Base-by-base conservation (phyloP, 2,888 invertebrate genomes). In the Hoplodrina blanda region DNA sequence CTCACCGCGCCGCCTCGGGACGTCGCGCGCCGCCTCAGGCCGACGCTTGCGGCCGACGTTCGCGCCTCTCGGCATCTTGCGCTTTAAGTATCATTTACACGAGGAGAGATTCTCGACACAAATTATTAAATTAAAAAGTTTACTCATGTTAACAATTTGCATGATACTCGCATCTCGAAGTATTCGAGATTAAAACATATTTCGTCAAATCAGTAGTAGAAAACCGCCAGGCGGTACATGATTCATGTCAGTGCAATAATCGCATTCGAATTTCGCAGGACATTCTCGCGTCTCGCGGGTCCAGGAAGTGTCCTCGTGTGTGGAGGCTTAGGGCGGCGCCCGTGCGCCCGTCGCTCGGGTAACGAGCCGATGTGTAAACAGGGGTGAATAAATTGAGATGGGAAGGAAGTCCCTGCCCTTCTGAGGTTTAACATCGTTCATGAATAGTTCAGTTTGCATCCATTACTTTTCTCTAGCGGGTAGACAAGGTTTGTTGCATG, bases 351-450 rank as follows among this genome's bases (percentile, higher is more conserved):
- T 30, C 11, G 25, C 49, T 20, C 0, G 15, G n/a, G 33, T 13
- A 41, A 15, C 49, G 11, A 55, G n/a, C 46, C 20, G n/a, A 55
- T 11, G 25, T 15, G 5, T 60, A 55, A 4, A 61, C 76, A 55
- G 20, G 11, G 11, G 5, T 41, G 46, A 41, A 55, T 52, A 41
- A n/a, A 37, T 64, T 53, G 11, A 20, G 20, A 2, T 15, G 5
- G 17, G 4, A 72, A 19, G 53, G 2, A 44, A 19, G 15, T 4
- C n/a, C 19, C n/a, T 1, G 11, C 17, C 15, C 20, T 11, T 49
- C 49, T 20, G 41, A 49, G 3, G 49, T 30, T 41, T 15, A 57
- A 53, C 30, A 59, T 49, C 0, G 41, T 67, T 59, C 41, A 68
- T 76, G 54, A 55, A 46, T 30, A 41, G 3, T 54, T 54, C 3